Conservation (phyloP, 2,888 invertebrate species). For the Lithosia quadra region DNA sequence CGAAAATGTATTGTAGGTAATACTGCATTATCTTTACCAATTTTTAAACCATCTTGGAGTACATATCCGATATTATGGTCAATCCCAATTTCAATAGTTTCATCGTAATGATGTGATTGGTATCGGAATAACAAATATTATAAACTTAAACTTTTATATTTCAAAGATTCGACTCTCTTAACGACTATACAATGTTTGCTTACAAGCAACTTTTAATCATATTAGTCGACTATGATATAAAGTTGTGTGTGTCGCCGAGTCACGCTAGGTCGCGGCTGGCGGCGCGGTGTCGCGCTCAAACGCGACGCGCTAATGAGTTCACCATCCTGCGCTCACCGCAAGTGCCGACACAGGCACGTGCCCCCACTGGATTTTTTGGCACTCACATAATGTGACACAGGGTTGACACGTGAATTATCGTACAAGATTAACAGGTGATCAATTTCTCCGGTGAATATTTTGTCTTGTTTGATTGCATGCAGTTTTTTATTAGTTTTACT, state of each 20-base stretch:
- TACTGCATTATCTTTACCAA: too few relatives aligned
- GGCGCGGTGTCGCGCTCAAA: constrained; percentile 33
- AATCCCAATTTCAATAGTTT: too few relatives aligned
- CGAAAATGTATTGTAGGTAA: too few relatives aligned
- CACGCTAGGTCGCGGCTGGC: constrained; percentile 24
- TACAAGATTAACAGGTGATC: constrained; percentile 13
- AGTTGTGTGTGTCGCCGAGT: constrained; percentile 12
- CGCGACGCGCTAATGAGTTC: constrained; percentile 57
- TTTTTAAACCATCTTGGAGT: too few relatives aligned
- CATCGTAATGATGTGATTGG: too few relatives aligned
- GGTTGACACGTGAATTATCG: constrained; percentile 23
- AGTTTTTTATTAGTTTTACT: not conserved
- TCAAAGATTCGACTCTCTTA: not conserved
- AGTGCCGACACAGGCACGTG: constrained; percentile 55
- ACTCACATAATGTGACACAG: constrained; percentile 42
- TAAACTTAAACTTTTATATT: not conserved
- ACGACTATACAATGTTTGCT: constrained; percentile 4
- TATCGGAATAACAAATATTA: too few relatives aligned
- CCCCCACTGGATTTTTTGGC: constrained; percentile 55
- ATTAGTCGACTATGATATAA: constrained; percentile 30
- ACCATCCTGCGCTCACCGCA: constrained; percentile 46
- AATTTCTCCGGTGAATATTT: not conserved
- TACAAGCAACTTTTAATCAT: constrained; percentile 34
- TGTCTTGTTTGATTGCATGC: not conserved
- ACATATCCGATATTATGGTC: too few relatives aligned